Conservation (phyloP, 2,113 vertebrate species). For the Stigmatopora nigra region DNA sequence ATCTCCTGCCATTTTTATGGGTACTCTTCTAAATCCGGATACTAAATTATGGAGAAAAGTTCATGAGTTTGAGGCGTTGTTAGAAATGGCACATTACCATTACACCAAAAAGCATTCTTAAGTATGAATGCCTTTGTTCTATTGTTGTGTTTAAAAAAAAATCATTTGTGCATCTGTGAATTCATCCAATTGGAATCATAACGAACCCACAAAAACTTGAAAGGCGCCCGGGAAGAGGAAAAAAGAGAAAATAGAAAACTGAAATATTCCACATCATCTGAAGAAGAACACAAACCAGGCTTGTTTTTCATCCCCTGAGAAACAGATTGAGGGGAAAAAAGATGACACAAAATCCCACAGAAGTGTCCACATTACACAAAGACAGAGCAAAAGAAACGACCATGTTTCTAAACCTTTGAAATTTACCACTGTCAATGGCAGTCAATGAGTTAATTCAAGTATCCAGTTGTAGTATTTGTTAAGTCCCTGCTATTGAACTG, state of each 20-base stretch:
- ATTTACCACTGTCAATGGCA: not conserved
- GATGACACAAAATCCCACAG: conserved; percentile 51
- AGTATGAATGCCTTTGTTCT: conserved; percentile 56
- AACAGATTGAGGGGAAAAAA: conserved; percentile 9
- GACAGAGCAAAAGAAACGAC: not conserved
- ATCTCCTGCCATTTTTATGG: conserved; percentile 1
- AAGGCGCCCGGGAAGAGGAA: conserved; percentile 58
- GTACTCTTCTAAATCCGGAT: conserved; percentile 35
- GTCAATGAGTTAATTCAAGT: not conserved
- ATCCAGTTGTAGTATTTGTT: conserved; percentile 5
- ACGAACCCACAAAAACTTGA: conserved; percentile 88
- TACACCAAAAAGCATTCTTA: conserved; percentile 38
- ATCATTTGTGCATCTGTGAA: conserved; percentile 61
- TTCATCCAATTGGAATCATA: conserved; percentile 82
- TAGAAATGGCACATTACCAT: conserved; percentile 46
- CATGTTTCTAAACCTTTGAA: too few species aligned
- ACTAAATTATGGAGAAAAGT: conserved; percentile 46
- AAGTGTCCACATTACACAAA: conserved; percentile 45
- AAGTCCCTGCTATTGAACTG: conserved; percentile 34
- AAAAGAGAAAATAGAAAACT: conserved; percentile 81
- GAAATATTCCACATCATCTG: conserved; percentile 88
- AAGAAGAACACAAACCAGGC: conserved; percentile 71
- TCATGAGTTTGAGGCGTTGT: conserved; percentile 15
- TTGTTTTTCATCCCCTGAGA: conserved; percentile 58
- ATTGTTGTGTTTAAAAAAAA: conserved; percentile 19